Evolutionary conservation across 2,888 invertebrate species (phyloP), one percentile per base, ranked within the genome.

Genomic region (Leptinotarsa haldemani): DNA sequence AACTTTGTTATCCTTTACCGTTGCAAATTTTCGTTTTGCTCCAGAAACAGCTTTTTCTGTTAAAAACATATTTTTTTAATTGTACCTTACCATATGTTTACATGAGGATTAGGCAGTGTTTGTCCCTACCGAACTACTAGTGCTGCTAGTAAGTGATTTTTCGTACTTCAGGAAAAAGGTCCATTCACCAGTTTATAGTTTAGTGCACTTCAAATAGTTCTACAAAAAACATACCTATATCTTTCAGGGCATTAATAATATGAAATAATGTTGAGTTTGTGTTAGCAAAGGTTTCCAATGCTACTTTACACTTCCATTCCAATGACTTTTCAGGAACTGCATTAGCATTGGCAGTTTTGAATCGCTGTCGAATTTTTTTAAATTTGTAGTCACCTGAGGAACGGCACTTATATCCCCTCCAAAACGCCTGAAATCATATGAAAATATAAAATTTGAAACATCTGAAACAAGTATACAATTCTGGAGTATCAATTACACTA

Each of bases 341-440:
- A 16, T 80, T 80, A 70, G 79, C 77, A 48, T 84, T 81, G 0
- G 88, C 88, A 4, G 84, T 84, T 74, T 81, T 78, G 1, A 83
- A 83, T 66, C 85, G 83, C 77, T 85, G 76, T 30, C 87, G 82
- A 16, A 88, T 80, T 65, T 80, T 74, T 18, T 69, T 72, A 78
- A 86, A 75, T 71, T 80, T 78, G 4, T 72, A 80, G 73, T 47
- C 81, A 78, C 73, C 84, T 78, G 12, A 64, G 65, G 75, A 80
- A 30, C 89, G 84, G 25, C 83, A 77, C 56, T 71, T 80, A 76
- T 85, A 84, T 12, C 89, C 89, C 79, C 85, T 85, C 89, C 89
- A 90, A n/a, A 64, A n/a, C 22, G 88, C 81, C 86, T 84, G 69
- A 69, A 81, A 79, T 66, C 53, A 73, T 22, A 40, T 5, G 65